phyloP scores from a whole-genome alignment of 1,140 invertebrate species.

The Bombus soroeensis region DNA sequence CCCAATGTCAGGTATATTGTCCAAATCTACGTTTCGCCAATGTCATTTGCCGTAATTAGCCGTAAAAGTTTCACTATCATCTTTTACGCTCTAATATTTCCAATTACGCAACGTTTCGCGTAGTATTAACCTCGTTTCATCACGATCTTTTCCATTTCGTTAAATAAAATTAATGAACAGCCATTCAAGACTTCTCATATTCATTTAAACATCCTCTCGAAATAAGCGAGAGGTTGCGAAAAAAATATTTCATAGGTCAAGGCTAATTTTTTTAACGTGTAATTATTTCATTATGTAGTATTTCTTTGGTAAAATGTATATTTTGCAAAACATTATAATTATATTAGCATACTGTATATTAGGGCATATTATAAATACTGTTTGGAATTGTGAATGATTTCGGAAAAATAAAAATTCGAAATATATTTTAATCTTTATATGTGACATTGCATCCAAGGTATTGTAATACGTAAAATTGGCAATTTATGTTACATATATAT shows the following conservation, averaged over 20 bases:
- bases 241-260: background rate
- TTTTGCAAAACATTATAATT: background rate
- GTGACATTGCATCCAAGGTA: too few species aligned
- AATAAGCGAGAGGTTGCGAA: background rate
- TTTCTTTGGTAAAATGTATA: background rate
- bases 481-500: too few species aligned
- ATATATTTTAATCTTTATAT: too few species aligned
- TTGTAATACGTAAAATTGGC: too few species aligned
- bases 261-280: background rate
- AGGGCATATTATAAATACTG: too few species aligned
- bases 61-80: background rate
- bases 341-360: background rate
- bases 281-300: background rate
- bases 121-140: background rate
- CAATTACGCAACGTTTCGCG: background rate
- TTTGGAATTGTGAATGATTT: too few species aligned
- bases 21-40: slow-evolving; percentile 10
- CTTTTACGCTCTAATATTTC: background rate
- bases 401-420: too few species aligned
- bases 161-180: background rate
- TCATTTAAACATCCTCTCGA: background rate
- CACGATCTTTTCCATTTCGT: background rate
- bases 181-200: background rate
- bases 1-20: slow-evolving; percentile 15
- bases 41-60: slow-evolving; percentile 9